phyloP scores from a whole-genome alignment of 2,888 invertebrate species.

The Bellardia bayeri region DNA sequence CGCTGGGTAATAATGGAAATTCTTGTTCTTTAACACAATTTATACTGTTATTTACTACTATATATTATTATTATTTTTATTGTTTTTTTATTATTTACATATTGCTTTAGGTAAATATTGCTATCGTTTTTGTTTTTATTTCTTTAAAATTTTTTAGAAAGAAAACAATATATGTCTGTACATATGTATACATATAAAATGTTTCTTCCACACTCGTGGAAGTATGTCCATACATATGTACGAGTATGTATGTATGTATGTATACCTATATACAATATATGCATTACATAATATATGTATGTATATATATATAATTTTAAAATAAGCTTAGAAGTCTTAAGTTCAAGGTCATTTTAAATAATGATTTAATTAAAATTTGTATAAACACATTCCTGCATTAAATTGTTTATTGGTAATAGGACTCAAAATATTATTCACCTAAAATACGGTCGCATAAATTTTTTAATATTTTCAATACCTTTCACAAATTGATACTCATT shows the following conservation, averaged over 20 bases:
- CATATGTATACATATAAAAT: too few species aligned
- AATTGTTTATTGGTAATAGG: too few species aligned
- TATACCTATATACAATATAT: background rate
- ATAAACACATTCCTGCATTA: too few species aligned
- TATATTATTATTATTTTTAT: background rate
- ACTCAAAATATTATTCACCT: too few species aligned
- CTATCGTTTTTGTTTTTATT: constrained; percentile 8
- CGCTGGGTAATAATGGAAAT: background rate
- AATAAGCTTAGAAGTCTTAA: constrained; percentile 39
- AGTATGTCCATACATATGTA: background rate
- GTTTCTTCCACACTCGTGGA: too few species aligned
- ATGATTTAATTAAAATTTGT: background rate
- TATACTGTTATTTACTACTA: background rate
- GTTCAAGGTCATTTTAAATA: constrained; percentile 61
- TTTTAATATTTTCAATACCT: too few species aligned
- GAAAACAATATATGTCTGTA: background rate
- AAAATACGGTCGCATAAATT: too few species aligned
- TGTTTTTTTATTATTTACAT: background rate
- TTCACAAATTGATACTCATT: too few species aligned
- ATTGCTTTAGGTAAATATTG: constrained; percentile 33
- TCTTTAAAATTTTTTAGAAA: background rate
- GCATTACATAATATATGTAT: background rate
- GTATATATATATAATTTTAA: background rate
- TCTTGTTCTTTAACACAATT: constrained; percentile 1
- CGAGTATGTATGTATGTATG: background rate